Conservation (phyloP, 2,797 vertebrate genomes). For the Fistularia commersonii region DNA sequence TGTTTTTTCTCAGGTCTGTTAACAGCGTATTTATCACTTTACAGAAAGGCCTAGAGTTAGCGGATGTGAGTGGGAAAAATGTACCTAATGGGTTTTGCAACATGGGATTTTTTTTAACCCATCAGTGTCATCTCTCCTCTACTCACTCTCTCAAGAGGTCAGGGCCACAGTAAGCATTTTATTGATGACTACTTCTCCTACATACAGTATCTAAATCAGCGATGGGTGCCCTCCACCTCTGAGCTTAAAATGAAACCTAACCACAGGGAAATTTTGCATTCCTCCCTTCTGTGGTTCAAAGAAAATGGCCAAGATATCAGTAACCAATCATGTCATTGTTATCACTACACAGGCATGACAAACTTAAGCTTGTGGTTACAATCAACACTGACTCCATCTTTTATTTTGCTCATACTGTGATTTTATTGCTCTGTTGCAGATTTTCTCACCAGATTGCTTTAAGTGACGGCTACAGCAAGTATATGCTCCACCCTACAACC, state of each 20-base stretch:
- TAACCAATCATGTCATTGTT: background rate
- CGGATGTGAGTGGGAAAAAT: no score
- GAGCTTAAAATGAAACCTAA: background rate
- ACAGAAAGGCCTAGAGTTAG: no score
- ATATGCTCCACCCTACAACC: slow-evolving; percentile 40
- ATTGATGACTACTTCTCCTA: background rate
- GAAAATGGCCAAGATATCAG: slow-evolving; percentile 8
- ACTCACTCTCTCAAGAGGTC: background rate
- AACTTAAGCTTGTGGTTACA: slow-evolving; percentile 12
- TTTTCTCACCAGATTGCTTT: slow-evolving; percentile 62
- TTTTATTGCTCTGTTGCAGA: slow-evolving; percentile 42
- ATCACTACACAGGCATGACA: slow-evolving; percentile 29
- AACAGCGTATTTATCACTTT: no score
- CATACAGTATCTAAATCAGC: background rate
- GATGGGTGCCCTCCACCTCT: background rate
- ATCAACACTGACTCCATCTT: slow-evolving; percentile 42
- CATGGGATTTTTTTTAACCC: slow-evolving; percentile 8
- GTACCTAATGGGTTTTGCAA: no score
- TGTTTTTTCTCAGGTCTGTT: no score
- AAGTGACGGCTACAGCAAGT: slow-evolving; percentile 61
- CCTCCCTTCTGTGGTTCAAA: slow-evolving; percentile 4
- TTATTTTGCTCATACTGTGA: slow-evolving; percentile 30
- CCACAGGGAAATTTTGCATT: slow-evolving; percentile 9
- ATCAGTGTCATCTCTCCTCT: slow-evolving; percentile 1
- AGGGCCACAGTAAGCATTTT: background rate